phyloP scores from a whole-genome alignment of 2,797 vertebrate species.

The Spatula clypeata region DNA sequence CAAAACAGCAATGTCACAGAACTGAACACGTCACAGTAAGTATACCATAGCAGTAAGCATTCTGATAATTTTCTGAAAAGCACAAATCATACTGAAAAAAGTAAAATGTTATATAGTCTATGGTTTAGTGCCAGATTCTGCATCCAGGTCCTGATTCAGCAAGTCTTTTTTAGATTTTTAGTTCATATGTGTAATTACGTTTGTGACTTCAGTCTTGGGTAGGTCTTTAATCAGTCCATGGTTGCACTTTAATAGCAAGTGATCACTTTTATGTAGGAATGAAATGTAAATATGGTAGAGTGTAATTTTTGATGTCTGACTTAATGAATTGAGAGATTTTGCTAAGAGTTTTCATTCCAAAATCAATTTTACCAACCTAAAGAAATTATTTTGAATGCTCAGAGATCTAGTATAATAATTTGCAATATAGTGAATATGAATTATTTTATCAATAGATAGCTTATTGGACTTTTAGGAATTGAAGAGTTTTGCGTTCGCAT shows the following conservation, averaged over 20 bases:
- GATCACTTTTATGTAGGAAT: background rate
- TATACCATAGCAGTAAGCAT: conserved; percentile 52
- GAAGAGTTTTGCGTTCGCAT: background rate
- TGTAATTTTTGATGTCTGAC: background rate
- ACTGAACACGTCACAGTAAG: conserved; percentile 88
- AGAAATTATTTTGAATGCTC: background rate
- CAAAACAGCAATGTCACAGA: conserved; percentile 84
- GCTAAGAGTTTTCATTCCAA: background rate
- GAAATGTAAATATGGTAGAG: background rate
- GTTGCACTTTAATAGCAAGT: background rate
- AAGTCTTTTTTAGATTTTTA: background rate
- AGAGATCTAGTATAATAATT: background rate
- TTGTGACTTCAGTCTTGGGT: background rate
- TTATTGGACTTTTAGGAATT: background rate
- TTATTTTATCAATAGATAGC: background rate
- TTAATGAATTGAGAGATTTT: background rate
- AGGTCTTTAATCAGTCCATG: background rate
- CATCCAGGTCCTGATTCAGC: background rate
- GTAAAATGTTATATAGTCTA: background rate
- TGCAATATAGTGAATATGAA: background rate
- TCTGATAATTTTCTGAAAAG: background rate
- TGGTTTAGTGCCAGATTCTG: background rate
- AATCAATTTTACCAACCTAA: background rate
- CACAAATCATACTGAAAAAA: background rate
- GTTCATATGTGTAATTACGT: background rate